phyloP scores from a whole-genome alignment of 2,888 invertebrate species.

The Amphipoea oculea region DNA sequence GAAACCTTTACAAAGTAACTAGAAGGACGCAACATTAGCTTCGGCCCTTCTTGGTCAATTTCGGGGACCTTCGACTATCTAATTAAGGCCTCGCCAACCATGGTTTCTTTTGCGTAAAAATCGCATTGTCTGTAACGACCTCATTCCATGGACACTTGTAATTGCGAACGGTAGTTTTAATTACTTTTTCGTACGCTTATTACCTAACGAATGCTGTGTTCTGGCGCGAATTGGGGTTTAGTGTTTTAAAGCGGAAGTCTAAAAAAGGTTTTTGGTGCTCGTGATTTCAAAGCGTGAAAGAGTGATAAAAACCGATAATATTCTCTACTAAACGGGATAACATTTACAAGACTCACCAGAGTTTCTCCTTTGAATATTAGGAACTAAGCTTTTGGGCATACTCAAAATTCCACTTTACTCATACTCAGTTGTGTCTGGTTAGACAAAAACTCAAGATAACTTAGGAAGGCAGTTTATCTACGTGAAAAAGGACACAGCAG shows the following conservation, averaged over 20 bases:
- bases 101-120: slow-evolving; percentile 67
- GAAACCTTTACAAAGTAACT: slow-evolving; percentile 59
- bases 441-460: slow-evolving; percentile 11
- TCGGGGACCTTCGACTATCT: slow-evolving; percentile 67
- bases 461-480: slow-evolving; percentile 5
- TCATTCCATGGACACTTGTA: slow-evolving; percentile 70
- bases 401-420: not conserved
- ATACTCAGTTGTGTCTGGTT: not conserved
- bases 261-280: slow-evolving; percentile 4
- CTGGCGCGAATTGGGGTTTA: slow-evolving; percentile 50
- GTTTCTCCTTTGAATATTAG: not conserved
- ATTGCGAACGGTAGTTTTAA: slow-evolving; percentile 75
- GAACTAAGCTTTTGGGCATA: not conserved
- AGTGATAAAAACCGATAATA: not conserved
- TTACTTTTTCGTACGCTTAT: slow-evolving; percentile 72
- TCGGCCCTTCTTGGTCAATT: slow-evolving; percentile 59
- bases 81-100: slow-evolving; percentile 66
- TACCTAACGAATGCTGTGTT: slow-evolving; percentile 63
- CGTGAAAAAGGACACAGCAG: slow-evolving; percentile 24
- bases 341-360: not conserved
- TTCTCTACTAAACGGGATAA: not conserved
- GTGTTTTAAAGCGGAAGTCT: slow-evolving; percentile 31
- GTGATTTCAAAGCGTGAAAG: slow-evolving; percentile 2
- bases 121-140: slow-evolving; percentile 71
- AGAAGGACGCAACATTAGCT: slow-evolving; percentile 56